Evolutionary conservation across 2,888 invertebrate species (phyloP), one percentile per base, ranked within the genome.

Genomic region (Rhodophaea formosa): DNA sequence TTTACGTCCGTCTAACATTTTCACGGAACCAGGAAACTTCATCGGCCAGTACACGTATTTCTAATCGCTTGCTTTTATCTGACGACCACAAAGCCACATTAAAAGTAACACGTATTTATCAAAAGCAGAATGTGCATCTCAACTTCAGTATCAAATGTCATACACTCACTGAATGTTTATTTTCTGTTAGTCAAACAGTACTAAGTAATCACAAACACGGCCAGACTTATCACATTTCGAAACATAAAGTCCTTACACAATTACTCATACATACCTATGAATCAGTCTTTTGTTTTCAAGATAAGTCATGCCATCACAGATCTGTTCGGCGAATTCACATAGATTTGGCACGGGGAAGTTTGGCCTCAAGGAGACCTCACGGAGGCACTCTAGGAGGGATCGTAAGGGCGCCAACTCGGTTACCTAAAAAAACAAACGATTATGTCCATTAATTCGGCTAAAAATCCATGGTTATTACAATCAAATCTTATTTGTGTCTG

Each of bases 261-360:
- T 49, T 16, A 16, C 8, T 49, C 62, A 60, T 86, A 95, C 62
- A 60, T 86, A 95, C 95, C 95, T 94, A 89, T 99, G 99, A 78
- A 99, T 99, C 74, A 99, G 94, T 82, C 99, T 94, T 90, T 98
- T 98, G 63, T 95, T 95, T 89, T 99, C 99, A 68, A 99, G 92
- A 89, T 99, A 99, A 80, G 96, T 95, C 99, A 99, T 99, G 55
- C 99, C 99, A 89, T 97, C 97, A 86, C 97, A 97, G 73, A 99
- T 98, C 89, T 99, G 98, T 77, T 96, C 94, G 42, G 98, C 97
- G 85, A 99, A 99, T 86, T 97, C 97, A 88, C 98, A 99, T 30
- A 99, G 93, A 14, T 97, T 96, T 53, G 96, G 94, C 56, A 99
- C 96, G 0, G 98, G 96, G 83, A 99, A 98, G 80, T 96, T 97